Evolutionary conservation across 2,797 vertebrate species (phyloP).

Genomic region (Echeneis naucrates): DNA sequence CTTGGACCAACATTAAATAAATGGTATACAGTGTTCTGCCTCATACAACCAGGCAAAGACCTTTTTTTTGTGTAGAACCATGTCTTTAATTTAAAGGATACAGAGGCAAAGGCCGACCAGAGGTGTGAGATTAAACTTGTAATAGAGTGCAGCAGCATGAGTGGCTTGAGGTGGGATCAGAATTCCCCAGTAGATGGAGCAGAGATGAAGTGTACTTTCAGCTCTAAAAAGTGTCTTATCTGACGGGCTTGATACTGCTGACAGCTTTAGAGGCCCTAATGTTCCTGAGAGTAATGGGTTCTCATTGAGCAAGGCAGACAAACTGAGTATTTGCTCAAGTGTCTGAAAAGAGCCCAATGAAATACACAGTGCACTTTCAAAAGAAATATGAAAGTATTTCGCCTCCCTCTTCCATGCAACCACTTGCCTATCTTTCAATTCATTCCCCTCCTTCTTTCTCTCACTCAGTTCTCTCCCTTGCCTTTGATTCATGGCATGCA

Average conservation of each 20-base stretch:
- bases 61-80: not conserved
- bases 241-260: constrained; percentile 50
- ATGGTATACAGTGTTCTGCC: not conserved
- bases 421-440: constrained; percentile 49
- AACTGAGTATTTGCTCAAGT: constrained; percentile 67
- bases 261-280: constrained; percentile 76
- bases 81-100: not conserved
- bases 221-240: constrained; percentile 62
- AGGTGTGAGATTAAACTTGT: constrained; percentile 33
- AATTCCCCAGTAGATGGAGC: constrained; percentile 56
- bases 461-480: constrained; percentile 33
- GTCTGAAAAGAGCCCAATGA: constrained; percentile 69
- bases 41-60: not conserved
- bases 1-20: not conserved
- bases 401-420: constrained; percentile 54
- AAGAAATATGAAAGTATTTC: constrained; percentile 79
- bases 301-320: constrained; percentile 72
- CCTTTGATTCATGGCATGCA: constrained; percentile 76
- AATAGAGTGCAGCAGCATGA: constrained; percentile 26
- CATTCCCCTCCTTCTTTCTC: constrained; percentile 29
- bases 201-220: constrained; percentile 34
- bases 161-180: constrained; percentile 9
- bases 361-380: constrained; percentile 69
- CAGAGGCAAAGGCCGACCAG: not conserved
- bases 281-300: constrained; percentile 70